These are phyloP conservation scores for Iphiclides podalirius DNA, from an alignment of 2,888 invertebrate genomes.

Conservation along the genomic window DNA sequence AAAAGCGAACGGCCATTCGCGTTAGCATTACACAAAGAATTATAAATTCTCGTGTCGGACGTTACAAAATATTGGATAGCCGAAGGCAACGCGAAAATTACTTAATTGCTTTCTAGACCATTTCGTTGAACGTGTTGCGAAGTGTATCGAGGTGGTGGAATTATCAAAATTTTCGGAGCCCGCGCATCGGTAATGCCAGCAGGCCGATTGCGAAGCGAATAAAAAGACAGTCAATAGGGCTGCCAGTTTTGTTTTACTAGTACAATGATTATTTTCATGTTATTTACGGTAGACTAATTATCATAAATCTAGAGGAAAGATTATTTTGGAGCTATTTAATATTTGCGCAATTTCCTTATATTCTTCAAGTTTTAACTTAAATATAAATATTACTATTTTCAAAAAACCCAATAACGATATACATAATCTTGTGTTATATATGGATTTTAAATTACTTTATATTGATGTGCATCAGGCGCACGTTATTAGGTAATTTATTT, in stretches of 20 bases:
- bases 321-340: too few relatives aligned
- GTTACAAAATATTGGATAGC: not conserved
- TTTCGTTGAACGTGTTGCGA: not conserved
- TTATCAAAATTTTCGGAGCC: not conserved
- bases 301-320: too few relatives aligned
- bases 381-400: too few relatives aligned
- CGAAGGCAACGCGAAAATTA: not conserved
- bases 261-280: too few relatives aligned
- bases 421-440: too few relatives aligned
- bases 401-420: too few relatives aligned
- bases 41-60: not conserved
- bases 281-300: too few relatives aligned
- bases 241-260: not conserved
- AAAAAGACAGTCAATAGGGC: not conserved
- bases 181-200: slow-evolving; percentile 7
- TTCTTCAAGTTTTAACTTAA: too few relatives aligned
- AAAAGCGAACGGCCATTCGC: not conserved
- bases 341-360: too few relatives aligned
- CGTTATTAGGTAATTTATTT: too few relatives aligned
- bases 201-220: slow-evolving; percentile 2
- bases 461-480: too few relatives aligned
- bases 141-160: not conserved
- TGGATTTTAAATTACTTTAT: too few relatives aligned
- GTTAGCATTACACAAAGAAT: not conserved
- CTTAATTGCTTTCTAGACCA: slow-evolving; percentile 1